phyloP scores from a whole-genome alignment of 1,140 invertebrate species.

The Phortica variegata region DNA sequence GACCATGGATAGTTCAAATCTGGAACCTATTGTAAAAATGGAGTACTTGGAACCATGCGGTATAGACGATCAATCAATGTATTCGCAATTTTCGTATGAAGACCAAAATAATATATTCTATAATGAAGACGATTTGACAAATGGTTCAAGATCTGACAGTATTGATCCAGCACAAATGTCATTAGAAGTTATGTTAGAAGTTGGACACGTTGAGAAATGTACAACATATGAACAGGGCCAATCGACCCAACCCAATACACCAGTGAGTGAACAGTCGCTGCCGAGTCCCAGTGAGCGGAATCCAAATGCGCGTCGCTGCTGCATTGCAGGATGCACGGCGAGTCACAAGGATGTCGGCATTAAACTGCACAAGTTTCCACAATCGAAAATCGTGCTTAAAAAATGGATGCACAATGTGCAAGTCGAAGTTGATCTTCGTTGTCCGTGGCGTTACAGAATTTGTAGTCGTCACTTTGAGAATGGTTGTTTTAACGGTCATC shows the following conservation, averaged over 20 bases:
- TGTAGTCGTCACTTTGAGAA: constrained; percentile 37
- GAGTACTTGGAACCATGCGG: constrained; percentile 4
- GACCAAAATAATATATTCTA: neutral
- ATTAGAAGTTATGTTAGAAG: constrained; percentile 36
- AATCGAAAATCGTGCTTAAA: constrained; percentile 17
- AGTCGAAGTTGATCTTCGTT: constrained; percentile 27
- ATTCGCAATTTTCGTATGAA: too few species aligned
- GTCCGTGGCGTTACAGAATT: constrained; percentile 41
- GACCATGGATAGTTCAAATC: constrained; percentile 1
- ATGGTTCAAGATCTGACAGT: neutral
- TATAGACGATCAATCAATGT: neutral
- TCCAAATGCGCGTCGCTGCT: constrained; percentile 28
- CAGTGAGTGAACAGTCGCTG: neutral
- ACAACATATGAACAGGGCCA: constrained; percentile 33
- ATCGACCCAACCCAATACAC: constrained; percentile 1
- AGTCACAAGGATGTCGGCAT: constrained; percentile 21
- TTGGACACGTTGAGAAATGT: constrained; percentile 38
- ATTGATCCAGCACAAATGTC: constrained; percentile 13
- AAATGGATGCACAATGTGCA: constrained; percentile 49
- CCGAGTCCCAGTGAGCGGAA: neutral
- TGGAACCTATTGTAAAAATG: constrained; percentile 24
- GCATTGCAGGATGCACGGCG: constrained; percentile 30
- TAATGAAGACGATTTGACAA: neutral
- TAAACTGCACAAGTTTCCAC: constrained; percentile 42
- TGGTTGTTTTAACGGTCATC: constrained; percentile 31